These are phyloP conservation scores for Sporophila hypoxantha DNA, from an alignment of 2,113 vertebrate species.

Conservation along the genomic window DNA sequence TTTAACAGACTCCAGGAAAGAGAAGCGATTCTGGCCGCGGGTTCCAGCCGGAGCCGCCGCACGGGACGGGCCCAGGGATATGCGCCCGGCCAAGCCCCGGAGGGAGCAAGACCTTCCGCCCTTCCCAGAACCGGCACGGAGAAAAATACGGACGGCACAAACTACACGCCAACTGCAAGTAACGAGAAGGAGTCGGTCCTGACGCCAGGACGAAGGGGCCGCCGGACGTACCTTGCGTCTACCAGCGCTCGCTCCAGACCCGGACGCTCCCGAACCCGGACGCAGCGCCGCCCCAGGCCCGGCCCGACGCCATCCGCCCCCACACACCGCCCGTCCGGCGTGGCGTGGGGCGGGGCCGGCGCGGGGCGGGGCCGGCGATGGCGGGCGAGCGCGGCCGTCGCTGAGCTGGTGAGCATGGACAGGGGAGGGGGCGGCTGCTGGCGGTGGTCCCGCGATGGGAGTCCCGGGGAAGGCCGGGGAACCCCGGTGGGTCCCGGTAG, in stretches of 20 bases:
- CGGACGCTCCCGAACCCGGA: fast-evolving
- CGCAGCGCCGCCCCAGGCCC: fast-evolving
- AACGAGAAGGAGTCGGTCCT: not conserved
- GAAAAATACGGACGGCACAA: not conserved
- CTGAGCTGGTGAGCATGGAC: fast-evolving
- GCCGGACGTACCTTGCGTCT: not conserved
- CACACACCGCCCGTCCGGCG: no score
- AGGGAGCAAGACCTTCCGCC: not conserved
- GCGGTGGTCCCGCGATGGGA: fast-evolving
- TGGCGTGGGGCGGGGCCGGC: not conserved
- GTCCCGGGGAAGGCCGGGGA: fast-evolving
- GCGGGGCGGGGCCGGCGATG: no score
- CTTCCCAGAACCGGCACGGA: not conserved
- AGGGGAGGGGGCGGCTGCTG: fast-evolving
- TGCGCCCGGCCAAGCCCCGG: not conserved
- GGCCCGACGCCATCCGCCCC: not conserved
- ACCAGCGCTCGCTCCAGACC: not conserved
- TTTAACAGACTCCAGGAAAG: not conserved
- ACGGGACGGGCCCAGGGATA: no score
- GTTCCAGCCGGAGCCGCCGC: not conserved
- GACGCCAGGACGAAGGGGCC: not conserved
- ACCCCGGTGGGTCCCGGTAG: fast-evolving
- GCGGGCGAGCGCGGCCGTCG: not conserved
- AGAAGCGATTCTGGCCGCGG: not conserved
- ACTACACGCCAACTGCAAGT: not conserved